Conservation (phyloP, 2,113 vertebrate genomes). For the Morphnarchus princeps region DNA sequence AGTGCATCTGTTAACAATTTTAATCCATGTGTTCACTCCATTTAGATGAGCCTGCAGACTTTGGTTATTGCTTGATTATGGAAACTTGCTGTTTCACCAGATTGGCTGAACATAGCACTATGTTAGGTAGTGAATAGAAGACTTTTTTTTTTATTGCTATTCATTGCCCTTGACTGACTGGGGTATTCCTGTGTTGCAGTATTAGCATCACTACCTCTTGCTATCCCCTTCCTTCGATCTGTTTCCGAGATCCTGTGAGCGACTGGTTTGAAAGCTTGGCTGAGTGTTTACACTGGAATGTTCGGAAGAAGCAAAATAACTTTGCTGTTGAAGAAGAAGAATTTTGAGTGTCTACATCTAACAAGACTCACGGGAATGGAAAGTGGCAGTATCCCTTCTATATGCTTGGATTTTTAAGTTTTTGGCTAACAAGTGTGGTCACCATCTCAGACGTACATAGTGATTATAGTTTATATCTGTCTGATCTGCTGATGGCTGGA, state of each 20-base stretch:
- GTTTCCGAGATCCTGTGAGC: slow-evolving; percentile 79
- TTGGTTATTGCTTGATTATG: accelerated
- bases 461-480: neutral
- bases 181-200: slow-evolving; percentile 48
- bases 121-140: neutral
- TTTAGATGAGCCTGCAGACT: neutral
- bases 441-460: neutral
- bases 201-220: slow-evolving; percentile 88
- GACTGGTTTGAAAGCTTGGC: slow-evolving; percentile 88
- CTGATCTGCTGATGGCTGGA: neutral
- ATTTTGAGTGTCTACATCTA: neutral
- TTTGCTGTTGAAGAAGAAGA: slow-evolving; percentile 69
- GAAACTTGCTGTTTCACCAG: accelerated
- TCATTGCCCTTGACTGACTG: neutral
- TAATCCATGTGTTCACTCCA: neutral
- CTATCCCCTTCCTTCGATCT: slow-evolving; percentile 85
- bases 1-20: accelerated
- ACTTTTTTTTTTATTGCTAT: accelerated
- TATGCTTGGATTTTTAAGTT: neutral
- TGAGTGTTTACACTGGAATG: slow-evolving; percentile 85
- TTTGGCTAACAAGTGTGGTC: neutral
- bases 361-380: neutral
- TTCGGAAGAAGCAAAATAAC: slow-evolving; percentile 81
- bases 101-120: accelerated
- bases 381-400: neutral